Conservation (phyloP, 2,797 vertebrate species). For the Lepus townsendii region DNA sequence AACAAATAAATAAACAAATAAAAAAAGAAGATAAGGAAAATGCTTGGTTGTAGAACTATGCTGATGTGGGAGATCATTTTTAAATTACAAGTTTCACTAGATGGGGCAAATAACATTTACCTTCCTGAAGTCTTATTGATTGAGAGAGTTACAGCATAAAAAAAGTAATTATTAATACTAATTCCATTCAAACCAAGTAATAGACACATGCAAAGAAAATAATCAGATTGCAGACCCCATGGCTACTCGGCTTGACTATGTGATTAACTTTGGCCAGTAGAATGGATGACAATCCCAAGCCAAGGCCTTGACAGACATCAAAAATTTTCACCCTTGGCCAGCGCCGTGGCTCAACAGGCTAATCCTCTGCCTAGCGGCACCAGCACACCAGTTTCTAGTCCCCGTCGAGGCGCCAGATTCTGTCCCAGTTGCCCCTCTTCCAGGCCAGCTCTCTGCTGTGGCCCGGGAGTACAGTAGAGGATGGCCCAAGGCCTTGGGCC, state of each 20-base stretch:
- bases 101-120: not conserved
- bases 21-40: not conserved
- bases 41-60: not conserved
- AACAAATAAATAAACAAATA: not conserved
- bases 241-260: too few relatives aligned
- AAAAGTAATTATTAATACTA: not conserved
- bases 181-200: not conserved
- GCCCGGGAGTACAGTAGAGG: too few relatives aligned
- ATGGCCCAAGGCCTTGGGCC: too few relatives aligned
- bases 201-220: not conserved
- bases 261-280: not conserved
- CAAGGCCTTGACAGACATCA: not conserved
- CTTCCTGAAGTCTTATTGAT: conserved; percentile 17
- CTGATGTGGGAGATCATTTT: conserved; percentile 23
- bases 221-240: not conserved
- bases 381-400: too few relatives aligned
- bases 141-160: not conserved
- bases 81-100: conserved; percentile 46
- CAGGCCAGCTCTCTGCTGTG: too few relatives aligned
- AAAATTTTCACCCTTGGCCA: not conserved
- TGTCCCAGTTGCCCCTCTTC: too few relatives aligned
- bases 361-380: too few relatives aligned
- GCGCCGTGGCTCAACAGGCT: too few relatives aligned
- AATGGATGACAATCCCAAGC: not conserved
- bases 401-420: too few relatives aligned